Base-by-base conservation (phyloP, 2,888 invertebrate species). In the Chymomyza caudatula region DNA sequence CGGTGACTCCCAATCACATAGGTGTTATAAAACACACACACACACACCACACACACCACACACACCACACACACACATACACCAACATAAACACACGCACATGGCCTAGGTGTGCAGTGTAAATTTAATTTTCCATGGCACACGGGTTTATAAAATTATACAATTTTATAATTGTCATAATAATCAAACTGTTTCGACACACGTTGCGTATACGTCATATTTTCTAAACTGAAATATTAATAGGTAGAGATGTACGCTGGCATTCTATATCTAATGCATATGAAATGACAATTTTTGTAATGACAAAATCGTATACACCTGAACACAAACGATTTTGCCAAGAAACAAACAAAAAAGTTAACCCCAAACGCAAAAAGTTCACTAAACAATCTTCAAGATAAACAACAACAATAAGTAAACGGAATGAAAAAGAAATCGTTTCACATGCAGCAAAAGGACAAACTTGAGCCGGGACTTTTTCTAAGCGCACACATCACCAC, bases 321-420 rank as follows among this genome's bases (percentile, higher is more conserved):
- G 63, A 58, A 57, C 42, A 60, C 60, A 61, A 49, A 69, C 57
- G 65, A 69, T 69, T 60, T 60, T 65, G 60, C 47, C 29, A 23
- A 43, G 20, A 11, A 55, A 19, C 42, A 22, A 8, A 49, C 13
- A 11, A 25, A 23, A 52, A 51, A 17, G 49, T 22, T 56, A 57
- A 37, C 23, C 11, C 20, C 60, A 53, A 44, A 29, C 57, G 42
- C 42, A 44, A 63, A 73, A 66, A 72, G 66, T 69, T 69, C 54
- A 22, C 58, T 66, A 62, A 72, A 85, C 79, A 79, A 79, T 74
- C 64, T 64, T 57, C 65, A 81, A 85, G 82, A 81, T 76, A 85
- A 82, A 82, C 82, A 82, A 82, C 82, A 82, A 42, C 20, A 61
- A 8, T 67, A 71, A 65, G 61, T 67, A 58, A 62, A 54, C 55